Base-by-base conservation (phyloP, 2,888 invertebrate species). In the Trilocha varians region DNA sequence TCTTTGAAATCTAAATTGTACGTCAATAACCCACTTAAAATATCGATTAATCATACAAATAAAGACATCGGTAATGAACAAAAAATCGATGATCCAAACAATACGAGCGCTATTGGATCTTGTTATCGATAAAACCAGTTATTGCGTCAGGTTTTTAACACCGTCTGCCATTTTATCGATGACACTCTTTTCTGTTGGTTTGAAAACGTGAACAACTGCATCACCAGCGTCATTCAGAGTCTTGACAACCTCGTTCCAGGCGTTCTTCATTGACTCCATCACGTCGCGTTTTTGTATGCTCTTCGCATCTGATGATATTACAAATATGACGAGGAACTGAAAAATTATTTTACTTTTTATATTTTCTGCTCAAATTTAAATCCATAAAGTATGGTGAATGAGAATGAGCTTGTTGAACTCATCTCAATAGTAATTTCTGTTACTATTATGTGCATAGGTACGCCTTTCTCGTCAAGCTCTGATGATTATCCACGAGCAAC, bases 141-240 rank as follows among this genome's bases (percentile, higher is more conserved):
- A 72, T 52, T 71, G 52, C 13, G 57, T 47, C 25, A 78, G 47
- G 41, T 48, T 56, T 46, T 78, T 79, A 36, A 79, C 47, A 16
- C 67, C 65, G 45, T 80, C 79, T 5, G 73, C 65, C 57, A 80
- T 59, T 55, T 79, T 79, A 47, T 74, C 69, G 3, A 78, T 36
- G 5, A 69, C 48, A 41, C 73, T 74, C 50, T 77, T 80, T 52
- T 84, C 82, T 0, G 80, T 80, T 0, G 82, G 83, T 37, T 77
- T 80, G 48, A 83, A 78, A 5, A 77, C 78, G 38, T 82, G 63
- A 2, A 83, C 78, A 0, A 83, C 76, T 0, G 80, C 74, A 40
- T 83, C 80, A 0, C 79, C 70, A 0, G 83, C 84, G 11, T 80
- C 67, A 8, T 64, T 67, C 18, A 83, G 49, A 0, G 79, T 76